These are phyloP conservation scores for Cydia strobilella DNA, from an alignment of 1,140 invertebrate species.

Conservation along the genomic window DNA sequence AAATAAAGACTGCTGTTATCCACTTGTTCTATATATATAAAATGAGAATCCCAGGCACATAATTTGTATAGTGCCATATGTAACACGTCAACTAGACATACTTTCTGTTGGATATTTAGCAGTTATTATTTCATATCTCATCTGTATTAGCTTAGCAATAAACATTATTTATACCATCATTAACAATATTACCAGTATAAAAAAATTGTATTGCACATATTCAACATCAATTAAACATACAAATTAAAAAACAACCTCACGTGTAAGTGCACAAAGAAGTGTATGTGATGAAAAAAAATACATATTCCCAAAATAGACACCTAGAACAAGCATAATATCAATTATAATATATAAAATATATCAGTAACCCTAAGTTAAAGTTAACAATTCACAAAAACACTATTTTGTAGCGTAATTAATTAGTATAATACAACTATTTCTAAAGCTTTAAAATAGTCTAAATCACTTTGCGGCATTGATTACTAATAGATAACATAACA, in stretches of 20 bases:
- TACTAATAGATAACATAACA: neutral
- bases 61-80: no score
- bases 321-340: slow-evolving; percentile 44
- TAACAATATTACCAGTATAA: slow-evolving; percentile 17
- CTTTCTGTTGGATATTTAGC: no score
- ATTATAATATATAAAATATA: slow-evolving; percentile 60
- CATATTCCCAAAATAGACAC: slow-evolving; percentile 54
- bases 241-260: slow-evolving; percentile 47
- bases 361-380: slow-evolving; percentile 46
- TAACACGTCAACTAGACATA: no score
- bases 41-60: no score
- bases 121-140: no score
- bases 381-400: slow-evolving; percentile 49
- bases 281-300: slow-evolving; percentile 50
- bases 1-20: neutral
- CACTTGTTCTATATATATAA: no score
- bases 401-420: slow-evolving; percentile 37
- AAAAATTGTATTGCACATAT: slow-evolving; percentile 35
- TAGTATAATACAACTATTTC: slow-evolving; percentile 13
- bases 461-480: slow-evolving; percentile 19
- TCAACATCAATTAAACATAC: slow-evolving; percentile 46
- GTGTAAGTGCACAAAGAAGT: slow-evolving; percentile 48
- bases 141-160: neutral
- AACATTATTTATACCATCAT: neutral
- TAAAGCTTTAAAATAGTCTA: slow-evolving; percentile 24